Conservation (phyloP, 1,140 invertebrate species). For the Anastrepha ludens region DNA sequence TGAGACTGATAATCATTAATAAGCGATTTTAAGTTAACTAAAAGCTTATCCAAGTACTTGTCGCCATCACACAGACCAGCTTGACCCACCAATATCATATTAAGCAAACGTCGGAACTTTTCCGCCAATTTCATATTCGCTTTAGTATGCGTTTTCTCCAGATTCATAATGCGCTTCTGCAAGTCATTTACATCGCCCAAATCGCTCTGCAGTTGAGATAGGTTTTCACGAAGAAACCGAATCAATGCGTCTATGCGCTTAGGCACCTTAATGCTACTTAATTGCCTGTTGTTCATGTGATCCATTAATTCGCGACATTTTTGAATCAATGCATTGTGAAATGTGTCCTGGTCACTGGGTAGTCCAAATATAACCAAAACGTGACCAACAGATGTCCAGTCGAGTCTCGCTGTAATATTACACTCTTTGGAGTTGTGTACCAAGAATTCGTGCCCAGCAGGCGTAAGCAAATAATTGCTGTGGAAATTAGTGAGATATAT, state of each 20-base stretch:
- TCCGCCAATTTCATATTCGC: constrained; percentile 73
- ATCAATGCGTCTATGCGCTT: constrained; percentile 65
- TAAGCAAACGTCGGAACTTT: constrained; percentile 73
- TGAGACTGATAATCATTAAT: constrained; percentile 71
- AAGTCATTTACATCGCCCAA: constrained; percentile 74
- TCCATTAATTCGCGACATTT: constrained; percentile 67
- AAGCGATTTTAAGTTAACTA: constrained; percentile 73
- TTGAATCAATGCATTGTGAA: constrained; percentile 74
- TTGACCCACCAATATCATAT: constrained; percentile 77
- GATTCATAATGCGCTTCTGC: constrained; percentile 73
- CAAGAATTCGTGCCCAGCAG: constrained; percentile 74
- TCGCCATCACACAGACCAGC: constrained; percentile 76
- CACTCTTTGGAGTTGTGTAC: constrained; percentile 69
- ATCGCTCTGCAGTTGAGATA: constrained; percentile 62
- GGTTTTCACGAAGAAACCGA: constrained; percentile 66
- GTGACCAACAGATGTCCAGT: constrained; percentile 72
- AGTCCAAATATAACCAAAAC: constrained; percentile 75
- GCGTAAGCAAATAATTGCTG: constrained; percentile 73
- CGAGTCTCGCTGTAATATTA: constrained; percentile 72
- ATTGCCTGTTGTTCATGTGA: constrained; percentile 57
- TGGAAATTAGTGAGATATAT: constrained; percentile 75
- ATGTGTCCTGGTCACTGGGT: constrained; percentile 74
- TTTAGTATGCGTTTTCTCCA: constrained; percentile 74
- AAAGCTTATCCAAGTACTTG: constrained; percentile 74
- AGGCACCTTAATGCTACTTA: constrained; percentile 59